These are phyloP conservation scores for Meteorus colon DNA, from an alignment of 2,888 invertebrate genomes.

Conservation along the genomic window DNA sequence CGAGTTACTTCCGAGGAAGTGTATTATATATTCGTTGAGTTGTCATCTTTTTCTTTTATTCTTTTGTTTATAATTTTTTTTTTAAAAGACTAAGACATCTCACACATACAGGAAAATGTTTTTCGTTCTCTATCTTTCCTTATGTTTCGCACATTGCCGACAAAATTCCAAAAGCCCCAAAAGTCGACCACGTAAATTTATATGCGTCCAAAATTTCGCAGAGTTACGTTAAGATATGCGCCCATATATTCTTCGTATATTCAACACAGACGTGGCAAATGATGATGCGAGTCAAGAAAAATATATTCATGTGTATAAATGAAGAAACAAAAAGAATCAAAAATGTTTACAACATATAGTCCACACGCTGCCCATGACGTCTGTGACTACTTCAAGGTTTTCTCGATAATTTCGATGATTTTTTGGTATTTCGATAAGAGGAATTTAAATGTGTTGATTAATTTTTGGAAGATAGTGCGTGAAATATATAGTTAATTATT, in stretches of 20 bases:
- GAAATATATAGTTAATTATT: no score
- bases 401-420: no score
- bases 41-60: neutral
- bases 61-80: no score
- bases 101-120: constrained; percentile 53
- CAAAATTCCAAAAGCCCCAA: constrained; percentile 26
- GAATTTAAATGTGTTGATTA: neutral
- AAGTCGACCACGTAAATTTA: constrained; percentile 32
- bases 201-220: constrained; percentile 23
- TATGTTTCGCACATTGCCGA: constrained; percentile 41
- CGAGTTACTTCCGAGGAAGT: constrained; percentile 22
- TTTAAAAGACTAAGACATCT: neutral
- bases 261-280: neutral
- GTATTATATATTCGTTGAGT: neutral
- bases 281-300: no score
- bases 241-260: neutral
- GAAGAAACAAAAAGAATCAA: no score
- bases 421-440: no score
- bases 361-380: no score
- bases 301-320: no score
- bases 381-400: no score
- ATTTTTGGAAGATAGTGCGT: no score
- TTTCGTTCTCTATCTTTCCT: constrained; percentile 41
- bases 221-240: constrained; percentile 7
- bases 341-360: no score